Conservation (phyloP, 2,888 invertebrate species). For the Drosophila buzzatii region DNA sequence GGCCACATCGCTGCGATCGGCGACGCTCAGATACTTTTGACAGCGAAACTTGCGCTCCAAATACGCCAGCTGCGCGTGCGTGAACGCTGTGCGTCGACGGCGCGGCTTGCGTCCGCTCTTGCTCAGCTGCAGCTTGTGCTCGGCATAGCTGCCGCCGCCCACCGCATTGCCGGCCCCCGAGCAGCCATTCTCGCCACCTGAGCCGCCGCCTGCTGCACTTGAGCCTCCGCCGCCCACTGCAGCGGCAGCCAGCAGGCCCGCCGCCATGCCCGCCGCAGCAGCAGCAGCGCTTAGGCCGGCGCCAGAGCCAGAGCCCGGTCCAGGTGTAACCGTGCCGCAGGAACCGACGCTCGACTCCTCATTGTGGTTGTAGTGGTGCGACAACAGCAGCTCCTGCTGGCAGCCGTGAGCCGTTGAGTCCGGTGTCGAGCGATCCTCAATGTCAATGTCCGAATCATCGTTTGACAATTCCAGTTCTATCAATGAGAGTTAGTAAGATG, state of each 20-base stretch:
- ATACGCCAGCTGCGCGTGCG: constrained; percentile 96
- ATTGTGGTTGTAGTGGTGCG: constrained; percentile 70
- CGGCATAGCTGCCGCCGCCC: constrained; percentile 67
- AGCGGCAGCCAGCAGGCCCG: constrained; percentile 53
- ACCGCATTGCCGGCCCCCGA: not conserved
- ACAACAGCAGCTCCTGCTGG: constrained; percentile 67
- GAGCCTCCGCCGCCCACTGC: constrained; percentile 22
- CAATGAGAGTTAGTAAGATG: too few species aligned
- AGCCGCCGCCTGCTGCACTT: not conserved
- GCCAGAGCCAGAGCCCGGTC: constrained; percentile 18
- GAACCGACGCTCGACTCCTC: constrained; percentile 84
- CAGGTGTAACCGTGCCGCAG: constrained; percentile 63
- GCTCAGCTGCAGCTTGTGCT: constrained; percentile 82
- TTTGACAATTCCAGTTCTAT: constrained; percentile 84
- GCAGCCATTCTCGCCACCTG: constrained; percentile 11
- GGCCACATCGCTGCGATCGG: constrained; percentile 96
- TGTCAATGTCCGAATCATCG: constrained; percentile 85
- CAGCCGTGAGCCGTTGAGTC: constrained; percentile 74
- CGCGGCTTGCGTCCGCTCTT: constrained; percentile 91
- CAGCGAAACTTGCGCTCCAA: constrained; percentile 96
- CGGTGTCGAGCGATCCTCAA: constrained; percentile 85
- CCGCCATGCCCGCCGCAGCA: constrained; percentile 69
- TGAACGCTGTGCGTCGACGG: constrained; percentile 95
- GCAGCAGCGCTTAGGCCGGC: constrained; percentile 55
- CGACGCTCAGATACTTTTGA: constrained; percentile 97